A percentile compares a stretch with the other conserved stretches of the same genome.
phyloP scores from a whole-genome alignment of 2,113 vertebrate species.

The Psittacara wagleri region DNA sequence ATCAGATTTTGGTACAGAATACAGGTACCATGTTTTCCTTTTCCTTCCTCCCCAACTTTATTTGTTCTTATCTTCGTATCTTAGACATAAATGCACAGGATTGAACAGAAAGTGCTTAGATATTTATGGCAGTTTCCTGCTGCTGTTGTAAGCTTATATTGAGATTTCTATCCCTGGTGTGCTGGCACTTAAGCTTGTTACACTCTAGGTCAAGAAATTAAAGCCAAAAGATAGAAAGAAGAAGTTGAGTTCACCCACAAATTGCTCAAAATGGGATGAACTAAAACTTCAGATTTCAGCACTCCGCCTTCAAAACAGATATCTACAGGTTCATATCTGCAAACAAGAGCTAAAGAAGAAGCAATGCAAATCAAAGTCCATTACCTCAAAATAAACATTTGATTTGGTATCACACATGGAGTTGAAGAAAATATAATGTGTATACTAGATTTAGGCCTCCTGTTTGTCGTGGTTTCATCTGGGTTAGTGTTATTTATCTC shows the following conservation, averaged over 20 bases:
- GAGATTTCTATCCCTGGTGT: not conserved
- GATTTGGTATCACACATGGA: not conserved
- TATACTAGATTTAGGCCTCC: not conserved
- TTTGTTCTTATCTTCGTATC: not conserved
- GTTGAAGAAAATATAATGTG: not conserved
- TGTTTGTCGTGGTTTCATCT: not conserved
- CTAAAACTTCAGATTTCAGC: not conserved
- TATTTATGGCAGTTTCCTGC: not conserved
- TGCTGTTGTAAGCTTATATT: not conserved
- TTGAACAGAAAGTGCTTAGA: not conserved
- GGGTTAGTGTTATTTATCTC: no score
- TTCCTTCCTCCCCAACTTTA: not conserved
- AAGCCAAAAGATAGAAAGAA: not conserved
- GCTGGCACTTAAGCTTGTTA: not conserved
- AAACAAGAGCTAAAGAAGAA: not conserved
- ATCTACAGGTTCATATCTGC: not conserved
- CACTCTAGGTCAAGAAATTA: not conserved
- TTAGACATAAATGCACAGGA: not conserved
- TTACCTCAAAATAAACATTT: not conserved
- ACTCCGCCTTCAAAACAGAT: not conserved
- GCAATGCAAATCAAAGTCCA: not conserved
- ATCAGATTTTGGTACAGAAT: not conserved
- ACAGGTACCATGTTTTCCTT: not conserved
- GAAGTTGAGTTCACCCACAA: not conserved
- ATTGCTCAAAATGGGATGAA: not conserved